Conservation (phyloP, 2,113 vertebrate species). For the Lycaon pictus region DNA sequence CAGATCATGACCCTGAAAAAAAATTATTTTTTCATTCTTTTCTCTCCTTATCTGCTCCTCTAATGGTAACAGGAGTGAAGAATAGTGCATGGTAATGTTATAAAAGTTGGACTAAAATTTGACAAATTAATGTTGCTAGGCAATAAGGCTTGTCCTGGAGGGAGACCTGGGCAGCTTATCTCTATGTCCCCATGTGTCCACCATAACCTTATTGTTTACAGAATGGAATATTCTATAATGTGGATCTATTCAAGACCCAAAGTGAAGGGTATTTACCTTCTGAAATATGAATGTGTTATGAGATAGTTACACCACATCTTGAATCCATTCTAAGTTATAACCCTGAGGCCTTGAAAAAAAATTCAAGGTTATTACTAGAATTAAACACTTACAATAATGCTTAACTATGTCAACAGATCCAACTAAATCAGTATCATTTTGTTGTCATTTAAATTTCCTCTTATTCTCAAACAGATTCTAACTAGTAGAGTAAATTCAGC, state of each 20-base stretch:
- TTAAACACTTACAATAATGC: neutral
- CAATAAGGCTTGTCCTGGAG: neutral
- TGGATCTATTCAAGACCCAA: neutral
- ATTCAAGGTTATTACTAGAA: neutral
- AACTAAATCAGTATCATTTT: constrained; percentile 9
- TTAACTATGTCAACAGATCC: constrained; percentile 1
- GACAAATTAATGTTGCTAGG: neutral
- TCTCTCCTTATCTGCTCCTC: neutral
- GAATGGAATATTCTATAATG: neutral
- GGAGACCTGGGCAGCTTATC: neutral
- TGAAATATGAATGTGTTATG: neutral
- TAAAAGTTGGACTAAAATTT: neutral
- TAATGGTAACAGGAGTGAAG: neutral
- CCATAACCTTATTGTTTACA: neutral
- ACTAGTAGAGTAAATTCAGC: neutral
- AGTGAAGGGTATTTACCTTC: neutral
- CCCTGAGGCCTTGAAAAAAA: neutral
- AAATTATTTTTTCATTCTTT: neutral
- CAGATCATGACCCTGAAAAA: neutral
- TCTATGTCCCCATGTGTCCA: neutral
- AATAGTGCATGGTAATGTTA: neutral
- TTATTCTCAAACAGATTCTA: constrained; percentile 23
- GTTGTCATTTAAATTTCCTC: neutral
- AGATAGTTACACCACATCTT: neutral
- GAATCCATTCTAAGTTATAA: neutral